Evolutionary conservation across 1,140 invertebrate genomes (phyloP).

Genomic region (Choristoneura fumiferana): DNA sequence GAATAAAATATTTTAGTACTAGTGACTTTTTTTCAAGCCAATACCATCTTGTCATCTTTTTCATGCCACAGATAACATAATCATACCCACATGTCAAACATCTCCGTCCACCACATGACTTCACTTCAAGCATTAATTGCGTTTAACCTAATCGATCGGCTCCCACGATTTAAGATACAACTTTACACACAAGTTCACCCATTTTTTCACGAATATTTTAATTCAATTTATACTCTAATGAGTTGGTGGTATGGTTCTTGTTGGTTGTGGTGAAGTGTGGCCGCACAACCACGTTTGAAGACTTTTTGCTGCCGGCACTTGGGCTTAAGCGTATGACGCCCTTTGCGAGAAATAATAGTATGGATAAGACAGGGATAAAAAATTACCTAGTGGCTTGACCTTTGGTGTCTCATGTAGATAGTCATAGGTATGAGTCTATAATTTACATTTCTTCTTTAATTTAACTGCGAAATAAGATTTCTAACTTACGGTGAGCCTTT

Average conservation of each 20-base stretch:
- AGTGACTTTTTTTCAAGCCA: too few relatives aligned
- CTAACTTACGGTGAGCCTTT: too few relatives aligned
- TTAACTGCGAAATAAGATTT: too few relatives aligned
- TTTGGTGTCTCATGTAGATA: too few relatives aligned
- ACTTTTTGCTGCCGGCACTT: constrained; percentile 61
- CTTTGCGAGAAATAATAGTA: constrained; percentile 32
- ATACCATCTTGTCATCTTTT: too few relatives aligned
- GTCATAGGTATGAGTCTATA: too few relatives aligned
- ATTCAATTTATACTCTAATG: neutral
- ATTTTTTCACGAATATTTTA: constrained; percentile 15
- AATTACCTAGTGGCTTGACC: too few relatives aligned
- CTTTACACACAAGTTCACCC: constrained; percentile 19
- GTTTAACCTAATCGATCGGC: constrained; percentile 59
- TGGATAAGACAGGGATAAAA: constrained; percentile 40
- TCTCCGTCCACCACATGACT: constrained; percentile 43
- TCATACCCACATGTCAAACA: constrained; percentile 6
- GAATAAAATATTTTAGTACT: too few relatives aligned
- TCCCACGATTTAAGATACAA: constrained; percentile 52
- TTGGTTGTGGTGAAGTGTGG: constrained; percentile 3
- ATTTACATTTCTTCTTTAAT: too few relatives aligned
- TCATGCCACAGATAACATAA: too few relatives aligned
- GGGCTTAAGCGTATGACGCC: constrained; percentile 48
- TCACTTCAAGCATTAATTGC: constrained; percentile 63
- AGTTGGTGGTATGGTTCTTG: neutral
- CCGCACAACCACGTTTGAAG: constrained; percentile 40